These are phyloP conservation scores for Heterotis niloticus DNA, from an alignment of 2,113 vertebrate genomes.

Conservation along the genomic window DNA sequence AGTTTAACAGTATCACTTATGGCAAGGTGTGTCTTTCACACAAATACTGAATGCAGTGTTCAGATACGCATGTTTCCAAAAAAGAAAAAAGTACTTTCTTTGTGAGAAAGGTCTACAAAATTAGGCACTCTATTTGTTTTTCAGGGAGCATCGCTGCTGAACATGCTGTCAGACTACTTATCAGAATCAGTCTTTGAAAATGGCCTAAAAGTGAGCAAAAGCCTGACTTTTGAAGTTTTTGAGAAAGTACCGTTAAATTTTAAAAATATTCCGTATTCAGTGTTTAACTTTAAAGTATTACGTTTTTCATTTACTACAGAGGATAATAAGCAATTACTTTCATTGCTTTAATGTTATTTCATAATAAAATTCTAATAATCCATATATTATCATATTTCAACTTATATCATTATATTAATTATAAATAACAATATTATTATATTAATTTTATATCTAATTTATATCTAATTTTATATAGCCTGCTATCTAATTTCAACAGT, in stretches of 20 bases:
- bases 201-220: constrained; percentile 53
- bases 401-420: no score
- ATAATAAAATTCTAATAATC: no score
- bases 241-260: no score
- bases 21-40: constrained; percentile 50
- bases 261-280: no score
- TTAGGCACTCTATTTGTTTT: not conserved
- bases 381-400: no score
- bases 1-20: constrained; percentile 58
- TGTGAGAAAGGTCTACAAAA: not conserved
- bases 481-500: constrained; percentile 66
- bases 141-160: constrained; percentile 59
- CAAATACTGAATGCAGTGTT: not conserved
- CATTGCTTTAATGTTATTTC: no score
- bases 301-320: no score
- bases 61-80: not conserved
- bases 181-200: constrained; percentile 38
- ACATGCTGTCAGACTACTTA: constrained; percentile 57
- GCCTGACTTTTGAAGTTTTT: no score
- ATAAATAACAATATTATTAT: no score
- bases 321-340: no score
- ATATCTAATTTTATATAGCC: constrained; percentile 94
- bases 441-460: no score
- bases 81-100: not conserved
- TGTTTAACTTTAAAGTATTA: no score